Conservation (phyloP, 2,797 vertebrate species). For the Malurus splendens region DNA sequence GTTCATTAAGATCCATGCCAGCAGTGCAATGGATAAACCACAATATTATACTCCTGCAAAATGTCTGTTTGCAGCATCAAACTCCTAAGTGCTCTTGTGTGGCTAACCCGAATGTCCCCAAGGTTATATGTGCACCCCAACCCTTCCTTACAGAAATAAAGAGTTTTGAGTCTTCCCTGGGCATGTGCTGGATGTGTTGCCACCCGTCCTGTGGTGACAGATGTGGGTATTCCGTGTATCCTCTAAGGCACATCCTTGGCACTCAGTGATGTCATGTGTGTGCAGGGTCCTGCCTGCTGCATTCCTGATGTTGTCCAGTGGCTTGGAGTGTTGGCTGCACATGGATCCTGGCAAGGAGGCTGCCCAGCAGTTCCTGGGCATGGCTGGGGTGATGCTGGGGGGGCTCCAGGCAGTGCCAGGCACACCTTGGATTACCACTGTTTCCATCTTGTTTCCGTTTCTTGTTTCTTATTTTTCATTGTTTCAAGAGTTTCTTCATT, state of each 20-base stretch:
- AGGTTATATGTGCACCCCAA: accelerated
- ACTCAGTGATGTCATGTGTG: accelerated
- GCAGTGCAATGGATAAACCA: background rate
- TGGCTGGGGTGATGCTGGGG: background rate
- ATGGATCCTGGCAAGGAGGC: background rate
- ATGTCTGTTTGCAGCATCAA: background rate
- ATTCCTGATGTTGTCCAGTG: accelerated
- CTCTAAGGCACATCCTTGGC: background rate
- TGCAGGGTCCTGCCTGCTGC: background rate
- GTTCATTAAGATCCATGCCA: background rate
- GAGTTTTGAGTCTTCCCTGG: background rate
- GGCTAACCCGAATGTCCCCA: too few relatives aligned
- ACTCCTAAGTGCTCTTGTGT: background rate
- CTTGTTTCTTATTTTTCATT: background rate
- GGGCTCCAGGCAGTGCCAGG: background rate
- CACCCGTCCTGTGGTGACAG: background rate
- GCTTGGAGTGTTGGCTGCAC: background rate
- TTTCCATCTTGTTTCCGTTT: background rate
- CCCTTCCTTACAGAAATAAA: background rate
- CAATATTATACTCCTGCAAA: background rate
- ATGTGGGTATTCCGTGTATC: background rate
- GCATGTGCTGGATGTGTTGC: accelerated
- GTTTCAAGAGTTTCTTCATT: background rate
- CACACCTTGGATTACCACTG: background rate
- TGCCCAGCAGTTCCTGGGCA: background rate